A percentile compares a stretch with the other conserved stretches of the same genome.
Conservation (phyloP, 2,113 vertebrate species). For the Serinus canaria region DNA sequence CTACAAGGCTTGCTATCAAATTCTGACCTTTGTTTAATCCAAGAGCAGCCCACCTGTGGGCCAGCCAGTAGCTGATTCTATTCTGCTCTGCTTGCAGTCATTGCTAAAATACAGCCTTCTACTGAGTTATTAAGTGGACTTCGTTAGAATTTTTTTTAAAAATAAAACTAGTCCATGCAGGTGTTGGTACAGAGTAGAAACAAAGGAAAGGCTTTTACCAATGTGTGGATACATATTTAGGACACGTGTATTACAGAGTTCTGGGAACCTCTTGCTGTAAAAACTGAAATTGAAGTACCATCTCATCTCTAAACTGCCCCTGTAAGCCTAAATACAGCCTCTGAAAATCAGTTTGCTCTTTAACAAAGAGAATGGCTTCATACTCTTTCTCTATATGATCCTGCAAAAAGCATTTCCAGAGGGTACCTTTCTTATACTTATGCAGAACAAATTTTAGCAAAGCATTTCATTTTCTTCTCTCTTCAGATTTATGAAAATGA, state of each 20-base stretch:
- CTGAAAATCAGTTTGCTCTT: neutral
- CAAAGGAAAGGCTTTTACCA: neutral
- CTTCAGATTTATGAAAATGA: neutral
- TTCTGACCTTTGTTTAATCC: neutral
- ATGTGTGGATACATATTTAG: neutral
- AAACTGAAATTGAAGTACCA: neutral
- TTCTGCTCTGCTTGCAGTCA: neutral
- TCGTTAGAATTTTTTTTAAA: neutral
- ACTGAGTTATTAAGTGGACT: neutral
- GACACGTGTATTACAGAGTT: neutral
- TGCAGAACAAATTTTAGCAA: neutral
- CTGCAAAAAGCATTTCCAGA: neutral
- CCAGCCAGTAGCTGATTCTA: neutral
- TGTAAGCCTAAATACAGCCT: neutral
- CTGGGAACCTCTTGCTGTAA: neutral
- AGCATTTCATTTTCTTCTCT: slow-evolving; percentile 2
- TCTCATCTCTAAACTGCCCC: neutral
- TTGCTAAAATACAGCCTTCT: neutral
- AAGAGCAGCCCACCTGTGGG: neutral
- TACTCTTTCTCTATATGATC: neutral
- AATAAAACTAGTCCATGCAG: neutral
- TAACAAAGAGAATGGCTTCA: neutral
- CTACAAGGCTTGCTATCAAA: neutral
- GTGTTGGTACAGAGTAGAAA: neutral
- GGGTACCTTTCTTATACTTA: neutral